phyloP scores from a whole-genome alignment of 2,797 vertebrate species.

The Eulemur albifrons region DNA sequence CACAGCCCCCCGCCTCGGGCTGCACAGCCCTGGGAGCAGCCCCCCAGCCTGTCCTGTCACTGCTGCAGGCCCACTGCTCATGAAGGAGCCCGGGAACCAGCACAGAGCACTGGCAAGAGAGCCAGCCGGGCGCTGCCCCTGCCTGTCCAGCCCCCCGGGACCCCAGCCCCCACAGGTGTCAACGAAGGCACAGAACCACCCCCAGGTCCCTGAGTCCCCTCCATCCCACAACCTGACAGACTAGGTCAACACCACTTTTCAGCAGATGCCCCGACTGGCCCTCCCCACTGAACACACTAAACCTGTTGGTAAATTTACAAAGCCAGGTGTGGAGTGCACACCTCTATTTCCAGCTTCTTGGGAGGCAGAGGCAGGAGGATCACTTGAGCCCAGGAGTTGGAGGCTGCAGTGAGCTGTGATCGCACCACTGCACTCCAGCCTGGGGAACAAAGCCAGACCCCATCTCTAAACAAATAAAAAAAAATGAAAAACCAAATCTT shows the following conservation, averaged over 20 bases:
- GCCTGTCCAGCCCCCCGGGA: too few species aligned
- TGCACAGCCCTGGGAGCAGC: neutral
- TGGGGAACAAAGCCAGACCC: too few species aligned
- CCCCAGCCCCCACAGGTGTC: neutral
- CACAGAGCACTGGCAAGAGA: neutral
- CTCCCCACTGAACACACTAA: neutral
- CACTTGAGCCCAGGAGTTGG: neutral
- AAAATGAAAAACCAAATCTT: neutral
- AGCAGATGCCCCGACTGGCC: neutral
- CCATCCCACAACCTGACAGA: neutral
- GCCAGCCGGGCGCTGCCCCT: neutral
- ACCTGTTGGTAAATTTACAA: neutral
- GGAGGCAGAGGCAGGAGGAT: neutral
- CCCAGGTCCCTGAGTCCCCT: neutral
- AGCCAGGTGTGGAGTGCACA: neutral
- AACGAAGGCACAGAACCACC: neutral
- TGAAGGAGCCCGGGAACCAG: neutral
- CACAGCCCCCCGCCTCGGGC: fast-evolving
- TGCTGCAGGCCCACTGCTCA: neutral
- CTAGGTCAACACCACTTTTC: neutral
- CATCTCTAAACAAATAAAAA: neutral
- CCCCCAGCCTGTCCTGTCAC: neutral
- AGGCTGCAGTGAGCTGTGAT: neutral
- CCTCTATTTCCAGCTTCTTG: neutral
- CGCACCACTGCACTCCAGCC: neutral